phyloP scores from a whole-genome alignment of 2,888 invertebrate genomes.

The Lamellibrachia columna region DNA sequence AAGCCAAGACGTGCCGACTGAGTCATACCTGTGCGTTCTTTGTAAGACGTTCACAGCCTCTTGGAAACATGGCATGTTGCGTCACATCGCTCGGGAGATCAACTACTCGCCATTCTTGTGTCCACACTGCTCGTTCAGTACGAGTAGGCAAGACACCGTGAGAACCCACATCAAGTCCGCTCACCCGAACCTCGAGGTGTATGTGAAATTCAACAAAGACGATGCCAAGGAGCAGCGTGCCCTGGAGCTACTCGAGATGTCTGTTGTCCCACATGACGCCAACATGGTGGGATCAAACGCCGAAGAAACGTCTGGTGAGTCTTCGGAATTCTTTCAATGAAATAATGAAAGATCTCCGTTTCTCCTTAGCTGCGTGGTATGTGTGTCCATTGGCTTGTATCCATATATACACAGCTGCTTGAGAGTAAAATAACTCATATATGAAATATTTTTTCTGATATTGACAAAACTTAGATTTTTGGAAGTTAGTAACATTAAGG shows the following conservation, averaged over 20 bases:
- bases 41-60: background rate
- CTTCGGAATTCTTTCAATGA: background rate
- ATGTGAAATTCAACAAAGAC: background rate
- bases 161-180: background rate
- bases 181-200: background rate
- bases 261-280: background rate
- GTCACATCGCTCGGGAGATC: background rate
- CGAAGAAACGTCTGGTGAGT: background rate
- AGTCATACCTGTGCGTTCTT: background rate
- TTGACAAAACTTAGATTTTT: no score
- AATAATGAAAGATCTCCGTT: background rate
- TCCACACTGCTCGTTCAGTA: conserved; percentile 2
- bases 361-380: background rate
- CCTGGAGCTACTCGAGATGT: background rate
- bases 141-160: background rate
- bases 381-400: background rate
- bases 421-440: background rate
- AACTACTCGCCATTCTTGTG: background rate
- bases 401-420: background rate
- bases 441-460: background rate
- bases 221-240: background rate
- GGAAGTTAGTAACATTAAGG: no score
- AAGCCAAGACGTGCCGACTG: background rate
- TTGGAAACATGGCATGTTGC: background rate
- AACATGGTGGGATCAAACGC: background rate